Percentiles rank a stretch among this genome's conserved stretches.
These are phyloP conservation scores for Odontamblyopus rebecca DNA, from an alignment of 2,797 vertebrate species.

Conservation along the genomic window DNA sequence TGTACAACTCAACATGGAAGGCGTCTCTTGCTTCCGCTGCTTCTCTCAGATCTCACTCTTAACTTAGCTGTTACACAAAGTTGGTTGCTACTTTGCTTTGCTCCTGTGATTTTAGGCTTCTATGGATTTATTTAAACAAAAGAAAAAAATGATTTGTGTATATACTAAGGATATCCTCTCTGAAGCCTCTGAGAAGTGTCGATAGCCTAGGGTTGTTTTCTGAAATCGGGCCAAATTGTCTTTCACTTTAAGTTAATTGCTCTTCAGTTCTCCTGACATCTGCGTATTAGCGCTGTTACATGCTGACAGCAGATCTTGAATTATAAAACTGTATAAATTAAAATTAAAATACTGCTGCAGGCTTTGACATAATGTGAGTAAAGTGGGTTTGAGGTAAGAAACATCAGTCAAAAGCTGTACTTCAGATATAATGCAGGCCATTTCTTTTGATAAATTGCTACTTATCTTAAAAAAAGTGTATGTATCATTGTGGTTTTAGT, in stretches of 20 bases:
- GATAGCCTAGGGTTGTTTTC: constrained; percentile 28
- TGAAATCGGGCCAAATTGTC: background rate
- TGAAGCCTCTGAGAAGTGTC: constrained; percentile 4
- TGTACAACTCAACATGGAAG: background rate
- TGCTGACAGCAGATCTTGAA: constrained; percentile 9
- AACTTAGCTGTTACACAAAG: background rate
- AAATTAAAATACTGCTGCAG: constrained; percentile 5
- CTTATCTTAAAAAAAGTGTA: background rate
- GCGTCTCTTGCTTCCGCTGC: background rate
- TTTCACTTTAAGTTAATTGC: constrained; percentile 8
- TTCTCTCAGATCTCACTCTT: background rate
- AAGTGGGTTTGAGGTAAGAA: constrained; percentile 8
- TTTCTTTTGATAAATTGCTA: background rate
- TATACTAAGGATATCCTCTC: constrained; percentile 5
- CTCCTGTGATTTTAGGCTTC: background rate
- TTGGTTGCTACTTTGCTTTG: background rate
- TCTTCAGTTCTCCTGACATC: constrained; percentile 9
- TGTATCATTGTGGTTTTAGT: background rate
- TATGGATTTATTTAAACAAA: constrained; percentile 17
- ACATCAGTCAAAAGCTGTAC: background rate
- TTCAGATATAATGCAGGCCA: background rate
- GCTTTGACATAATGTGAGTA: constrained; percentile 1
- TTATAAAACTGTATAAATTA: constrained; percentile 29
- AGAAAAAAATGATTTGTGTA: constrained; percentile 2
- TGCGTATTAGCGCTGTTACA: constrained; percentile 15